Evolutionary conservation across 2,797 vertebrate genomes (phyloP).

Genomic region (Mustela erminea): DNA sequence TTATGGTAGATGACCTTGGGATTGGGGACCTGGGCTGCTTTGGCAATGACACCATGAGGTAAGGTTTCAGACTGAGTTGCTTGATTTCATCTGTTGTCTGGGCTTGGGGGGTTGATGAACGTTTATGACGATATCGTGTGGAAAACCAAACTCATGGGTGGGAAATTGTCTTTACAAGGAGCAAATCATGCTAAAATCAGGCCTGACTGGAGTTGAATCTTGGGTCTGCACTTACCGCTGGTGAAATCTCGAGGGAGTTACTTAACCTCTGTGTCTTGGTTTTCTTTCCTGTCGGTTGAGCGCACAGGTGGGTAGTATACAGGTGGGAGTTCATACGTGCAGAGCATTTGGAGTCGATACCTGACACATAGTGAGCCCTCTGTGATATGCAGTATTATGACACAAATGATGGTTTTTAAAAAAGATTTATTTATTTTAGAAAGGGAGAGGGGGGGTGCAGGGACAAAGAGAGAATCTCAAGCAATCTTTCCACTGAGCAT

Average conservation of each 20-base stretch:
- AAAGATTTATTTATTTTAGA: background rate
- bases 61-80: background rate
- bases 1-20: conserved; percentile 94
- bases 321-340: too few species aligned
- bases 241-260: background rate
- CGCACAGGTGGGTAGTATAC: accelerated
- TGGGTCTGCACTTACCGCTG: accelerated
- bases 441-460: background rate
- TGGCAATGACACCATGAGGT: conserved; percentile 93
- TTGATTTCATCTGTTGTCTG: background rate
- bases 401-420: background rate
- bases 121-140: accelerated
- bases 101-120: accelerated
- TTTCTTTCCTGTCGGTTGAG: accelerated
- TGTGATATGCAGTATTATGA: background rate
- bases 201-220: background rate
- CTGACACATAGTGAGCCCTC: accelerated
- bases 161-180: background rate
- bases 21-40: conserved; percentile 95
- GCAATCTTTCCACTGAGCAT: background rate
- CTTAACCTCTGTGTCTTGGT: background rate
- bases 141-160: background rate
- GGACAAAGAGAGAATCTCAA: background rate
- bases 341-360: too few species aligned
- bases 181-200: background rate